phyloP scores from a whole-genome alignment of 1,140 invertebrate genomes.

The Potamilus streckersoni region DNA sequence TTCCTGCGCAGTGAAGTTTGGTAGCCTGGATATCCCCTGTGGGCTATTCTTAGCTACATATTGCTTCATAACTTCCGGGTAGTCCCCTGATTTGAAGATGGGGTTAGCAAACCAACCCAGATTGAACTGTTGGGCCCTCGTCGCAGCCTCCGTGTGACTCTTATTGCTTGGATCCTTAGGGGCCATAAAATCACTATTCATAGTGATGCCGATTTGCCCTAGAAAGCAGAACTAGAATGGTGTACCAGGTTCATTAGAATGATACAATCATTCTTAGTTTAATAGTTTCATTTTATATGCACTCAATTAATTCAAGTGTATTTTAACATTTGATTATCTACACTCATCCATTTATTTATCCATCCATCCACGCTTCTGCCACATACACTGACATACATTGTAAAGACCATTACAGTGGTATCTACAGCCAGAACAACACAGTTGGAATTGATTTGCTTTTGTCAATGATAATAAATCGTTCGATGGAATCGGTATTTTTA shows the following conservation, averaged over 20 bases:
- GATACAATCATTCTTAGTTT: neutral
- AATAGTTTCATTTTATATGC: too few relatives aligned
- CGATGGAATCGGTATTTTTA: too few relatives aligned
- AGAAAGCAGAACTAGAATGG: neutral
- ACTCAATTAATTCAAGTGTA: too few relatives aligned
- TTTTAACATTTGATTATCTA: too few relatives aligned
- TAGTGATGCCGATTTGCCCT: conserved; percentile 40
- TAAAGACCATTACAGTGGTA: too few relatives aligned
- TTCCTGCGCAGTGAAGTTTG: neutral
- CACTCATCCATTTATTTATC: too few relatives aligned
- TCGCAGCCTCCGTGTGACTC: conserved; percentile 35
- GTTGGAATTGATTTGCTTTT: too few relatives aligned
- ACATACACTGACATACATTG: too few relatives aligned
- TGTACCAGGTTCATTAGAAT: neutral
- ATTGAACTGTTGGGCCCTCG: conserved; percentile 39
- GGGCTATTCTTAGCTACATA: conserved; percentile 18
- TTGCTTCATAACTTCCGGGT: conserved; percentile 58
- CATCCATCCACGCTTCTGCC: too few relatives aligned
- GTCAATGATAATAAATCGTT: too few relatives aligned
- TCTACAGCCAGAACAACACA: too few relatives aligned
- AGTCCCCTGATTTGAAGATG: conserved; percentile 57
- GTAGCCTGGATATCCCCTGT: conserved; percentile 4
- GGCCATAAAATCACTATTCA: conserved; percentile 38
- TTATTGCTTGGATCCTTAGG: conserved; percentile 29
- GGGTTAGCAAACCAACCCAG: conserved; percentile 62